Evolutionary conservation across 1,140 invertebrate genomes (phyloP).

Genomic region (Euwallacea similis): DNA sequence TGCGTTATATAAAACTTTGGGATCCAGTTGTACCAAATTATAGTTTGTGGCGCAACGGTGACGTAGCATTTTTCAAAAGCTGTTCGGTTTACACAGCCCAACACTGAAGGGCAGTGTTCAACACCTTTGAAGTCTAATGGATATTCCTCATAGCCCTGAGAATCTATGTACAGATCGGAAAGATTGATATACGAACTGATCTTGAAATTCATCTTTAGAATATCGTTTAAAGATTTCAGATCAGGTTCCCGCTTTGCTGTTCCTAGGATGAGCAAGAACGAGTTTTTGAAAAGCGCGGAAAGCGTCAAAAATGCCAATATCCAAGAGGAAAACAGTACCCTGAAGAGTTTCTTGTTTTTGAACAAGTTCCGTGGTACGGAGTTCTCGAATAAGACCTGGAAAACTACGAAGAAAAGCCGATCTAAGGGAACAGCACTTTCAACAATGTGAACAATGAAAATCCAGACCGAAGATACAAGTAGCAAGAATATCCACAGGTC

Average conservation of each 20-base stretch:
- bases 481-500: conserved; percentile 9
- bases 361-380: conserved; percentile 1
- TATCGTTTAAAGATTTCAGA: neutral
- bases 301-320: conserved; percentile 13
- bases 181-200: conserved; percentile 16
- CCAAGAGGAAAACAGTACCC: conserved; percentile 10
- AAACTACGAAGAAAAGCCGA: conserved; percentile 1
- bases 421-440: neutral
- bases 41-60: conserved; percentile 5
- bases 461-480: neutral
- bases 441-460: neutral
- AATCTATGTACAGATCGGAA: conserved; percentile 3
- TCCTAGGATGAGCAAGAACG: conserved; percentile 18
- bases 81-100: conserved; percentile 21
- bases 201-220: conserved; percentile 4
- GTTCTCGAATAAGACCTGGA: conserved; percentile 18
- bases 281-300: conserved; percentile 27
- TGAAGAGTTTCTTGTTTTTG: neutral
- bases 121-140: conserved; percentile 12
- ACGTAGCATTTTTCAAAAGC: conserved; percentile 17
- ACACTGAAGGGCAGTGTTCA: conserved; percentile 11
- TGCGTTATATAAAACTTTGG: conserved; percentile 19
- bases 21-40: conserved; percentile 23
- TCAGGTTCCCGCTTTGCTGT: neutral
- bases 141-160: neutral